Percentiles rank a stretch among this genome's conserved stretches.
Conservation (phyloP, 2,797 vertebrate genomes). For the Enteromius radiatus region DNA sequence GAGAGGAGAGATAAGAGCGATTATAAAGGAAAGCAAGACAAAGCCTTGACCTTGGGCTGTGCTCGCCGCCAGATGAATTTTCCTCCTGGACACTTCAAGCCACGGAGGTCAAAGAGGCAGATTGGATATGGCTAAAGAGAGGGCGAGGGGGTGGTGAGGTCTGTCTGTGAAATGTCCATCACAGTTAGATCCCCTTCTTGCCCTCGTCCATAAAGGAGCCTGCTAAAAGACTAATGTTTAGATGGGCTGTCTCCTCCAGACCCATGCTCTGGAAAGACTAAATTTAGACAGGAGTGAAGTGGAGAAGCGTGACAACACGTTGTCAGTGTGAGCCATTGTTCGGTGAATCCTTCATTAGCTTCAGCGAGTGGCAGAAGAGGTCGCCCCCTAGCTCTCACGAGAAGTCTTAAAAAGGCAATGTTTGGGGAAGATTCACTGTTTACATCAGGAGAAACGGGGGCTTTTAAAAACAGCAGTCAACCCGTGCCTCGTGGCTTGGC, state of each 20-base stretch:
- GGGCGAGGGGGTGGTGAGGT: slow-evolving; percentile 22
- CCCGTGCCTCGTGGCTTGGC: slow-evolving; percentile 57
- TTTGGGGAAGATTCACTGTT: slow-evolving; percentile 85
- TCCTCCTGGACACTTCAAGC: slow-evolving; percentile 37
- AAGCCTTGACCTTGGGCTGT: slow-evolving; percentile 50
- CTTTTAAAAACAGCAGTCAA: slow-evolving; percentile 68
- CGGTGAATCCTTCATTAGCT: slow-evolving; percentile 75
- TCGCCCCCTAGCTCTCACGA: slow-evolving; percentile 76
- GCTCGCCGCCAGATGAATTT: slow-evolving; percentile 40
- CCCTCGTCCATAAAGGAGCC: neutral
- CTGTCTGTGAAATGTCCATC: slow-evolving; percentile 58
- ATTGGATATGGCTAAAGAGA: slow-evolving; percentile 41
- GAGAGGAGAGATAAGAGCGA: slow-evolving; percentile 40
- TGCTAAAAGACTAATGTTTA: slow-evolving; percentile 35
- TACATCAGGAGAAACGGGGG: slow-evolving; percentile 68
- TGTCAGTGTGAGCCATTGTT: slow-evolving; percentile 70
- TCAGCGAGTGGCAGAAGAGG: slow-evolving; percentile 76
- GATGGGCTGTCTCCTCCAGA: slow-evolving; percentile 50
- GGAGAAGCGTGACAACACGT: slow-evolving; percentile 32
- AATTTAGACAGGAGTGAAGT: slow-evolving; percentile 56
- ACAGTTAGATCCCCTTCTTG: slow-evolving; percentile 19
- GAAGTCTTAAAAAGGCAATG: slow-evolving; percentile 98
- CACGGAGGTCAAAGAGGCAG: slow-evolving; percentile 43
- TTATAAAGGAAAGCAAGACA: slow-evolving; percentile 48
- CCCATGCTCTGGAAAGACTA: slow-evolving; percentile 51